Evolutionary conservation across 2,113 vertebrate species (phyloP).

Genomic region (Limanda limanda): DNA sequence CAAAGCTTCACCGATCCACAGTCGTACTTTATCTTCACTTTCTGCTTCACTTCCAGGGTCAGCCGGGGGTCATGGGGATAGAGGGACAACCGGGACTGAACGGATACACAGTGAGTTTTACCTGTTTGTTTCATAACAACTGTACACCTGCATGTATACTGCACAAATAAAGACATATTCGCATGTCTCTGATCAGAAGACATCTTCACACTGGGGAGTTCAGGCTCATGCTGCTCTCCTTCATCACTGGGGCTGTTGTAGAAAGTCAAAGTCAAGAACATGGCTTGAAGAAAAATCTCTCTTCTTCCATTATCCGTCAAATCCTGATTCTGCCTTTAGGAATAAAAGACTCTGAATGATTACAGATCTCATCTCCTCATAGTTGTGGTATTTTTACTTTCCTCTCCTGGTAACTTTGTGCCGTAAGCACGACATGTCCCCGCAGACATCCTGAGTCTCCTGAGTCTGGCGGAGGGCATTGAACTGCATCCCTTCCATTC

Average conservation of each 20-base stretch:
- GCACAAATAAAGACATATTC: too few relatives aligned
- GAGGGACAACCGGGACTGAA: slow-evolving; percentile 89
- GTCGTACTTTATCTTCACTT: slow-evolving; percentile 43
- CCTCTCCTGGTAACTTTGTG: background rate
- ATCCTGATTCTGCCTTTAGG: background rate
- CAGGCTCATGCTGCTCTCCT: too few relatives aligned
- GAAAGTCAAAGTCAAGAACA: background rate
- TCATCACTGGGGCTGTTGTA: background rate
- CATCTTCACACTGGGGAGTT: too few relatives aligned
- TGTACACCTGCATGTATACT: background rate
- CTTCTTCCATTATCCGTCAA: background rate
- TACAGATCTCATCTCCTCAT: background rate
- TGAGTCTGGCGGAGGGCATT: background rate
- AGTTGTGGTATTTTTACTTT: background rate
- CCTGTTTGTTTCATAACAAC: slow-evolving; percentile 8
- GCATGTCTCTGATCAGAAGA: too few relatives aligned
- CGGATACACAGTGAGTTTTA: slow-evolving; percentile 89
- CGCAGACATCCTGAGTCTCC: background rate
- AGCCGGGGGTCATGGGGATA: slow-evolving; percentile 88
- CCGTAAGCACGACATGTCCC: background rate
- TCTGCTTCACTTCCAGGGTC: slow-evolving; percentile 85
- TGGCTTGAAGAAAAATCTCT: background rate
- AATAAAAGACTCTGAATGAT: background rate
- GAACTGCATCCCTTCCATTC: background rate
- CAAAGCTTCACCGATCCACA: slow-evolving; percentile 29